Percentiles rank a stretch among this genome's conserved stretches.
Conservation (phyloP, 2,113 vertebrate genomes). For the Grammatotria lemairii region DNA sequence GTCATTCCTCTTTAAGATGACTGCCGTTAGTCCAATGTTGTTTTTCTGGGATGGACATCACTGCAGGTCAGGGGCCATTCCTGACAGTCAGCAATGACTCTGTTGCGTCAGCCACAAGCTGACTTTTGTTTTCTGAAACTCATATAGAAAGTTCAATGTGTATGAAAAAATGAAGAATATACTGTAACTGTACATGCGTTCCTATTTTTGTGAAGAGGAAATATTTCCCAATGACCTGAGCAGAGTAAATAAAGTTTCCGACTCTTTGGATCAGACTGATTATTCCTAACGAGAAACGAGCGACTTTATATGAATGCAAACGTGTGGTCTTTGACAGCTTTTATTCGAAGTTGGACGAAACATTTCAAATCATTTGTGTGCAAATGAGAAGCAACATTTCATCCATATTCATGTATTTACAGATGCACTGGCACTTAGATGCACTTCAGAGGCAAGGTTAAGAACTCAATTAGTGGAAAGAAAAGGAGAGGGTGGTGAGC, state of each 20-base stretch:
- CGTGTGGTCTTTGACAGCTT: conserved; percentile 51
- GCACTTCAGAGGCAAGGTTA: conserved; percentile 49
- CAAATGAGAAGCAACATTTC: conserved; percentile 68
- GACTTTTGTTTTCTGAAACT: conserved; percentile 26
- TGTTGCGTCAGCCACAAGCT: not conserved
- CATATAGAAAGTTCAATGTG: conserved; percentile 25
- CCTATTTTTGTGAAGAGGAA: conserved; percentile 68
- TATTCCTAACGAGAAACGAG: not conserved
- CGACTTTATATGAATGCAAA: conserved; percentile 1
- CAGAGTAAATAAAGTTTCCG: conserved; percentile 43
- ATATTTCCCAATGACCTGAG: conserved; percentile 52
- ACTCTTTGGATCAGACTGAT: not conserved
- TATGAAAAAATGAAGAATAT: conserved; percentile 46
- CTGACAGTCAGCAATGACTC: conserved; percentile 25
- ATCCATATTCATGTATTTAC: conserved; percentile 68
- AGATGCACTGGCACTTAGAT: conserved; percentile 67
- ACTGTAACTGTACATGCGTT: conserved; percentile 53
- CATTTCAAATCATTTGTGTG: conserved; percentile 59
- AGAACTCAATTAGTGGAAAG: conserved; percentile 45
- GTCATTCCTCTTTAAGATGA: conserved; percentile 55
- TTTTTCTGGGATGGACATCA: conserved; percentile 30
- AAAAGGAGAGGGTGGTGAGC: conserved; percentile 35
- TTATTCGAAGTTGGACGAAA: conserved; percentile 70
- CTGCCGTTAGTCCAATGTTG: conserved; percentile 43
- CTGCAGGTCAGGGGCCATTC: conserved; percentile 54